These are phyloP conservation scores for Drosophila burlai DNA, from an alignment of 1,140 invertebrate genomes.

Conservation along the genomic window DNA sequence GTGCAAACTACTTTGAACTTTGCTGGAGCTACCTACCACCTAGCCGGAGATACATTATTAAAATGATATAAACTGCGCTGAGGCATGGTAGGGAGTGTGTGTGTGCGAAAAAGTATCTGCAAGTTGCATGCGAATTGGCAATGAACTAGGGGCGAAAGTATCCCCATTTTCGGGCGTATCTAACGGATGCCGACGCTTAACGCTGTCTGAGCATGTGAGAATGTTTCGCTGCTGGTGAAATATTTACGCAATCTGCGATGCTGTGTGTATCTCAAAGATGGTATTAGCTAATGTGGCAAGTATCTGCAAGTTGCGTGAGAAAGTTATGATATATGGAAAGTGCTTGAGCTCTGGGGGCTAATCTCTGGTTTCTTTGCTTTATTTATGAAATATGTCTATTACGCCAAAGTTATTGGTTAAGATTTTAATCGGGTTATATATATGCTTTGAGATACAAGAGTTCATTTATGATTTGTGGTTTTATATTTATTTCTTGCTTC, in stretches of 20 bases:
- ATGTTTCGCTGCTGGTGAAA: conserved; percentile 24
- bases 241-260: conserved; percentile 29
- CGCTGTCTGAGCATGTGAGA: conserved; percentile 38
- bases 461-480: neutral
- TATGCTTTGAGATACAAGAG: neutral
- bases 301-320: conserved; percentile 26
- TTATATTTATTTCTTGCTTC: neutral
- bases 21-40: conserved; percentile 36
- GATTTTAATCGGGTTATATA: conserved; percentile 1
- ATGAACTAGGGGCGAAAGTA: conserved; percentile 60
- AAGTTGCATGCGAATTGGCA: conserved; percentile 70
- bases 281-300: conserved; percentile 17
- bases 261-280: conserved; percentile 27
- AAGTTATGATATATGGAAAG: conserved; percentile 22
- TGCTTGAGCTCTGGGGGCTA: neutral
- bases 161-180: conserved; percentile 40
- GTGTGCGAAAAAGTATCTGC: conserved; percentile 48
- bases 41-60: conserved; percentile 72
- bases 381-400: conserved; percentile 17
- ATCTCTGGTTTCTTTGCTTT: conserved; percentile 1
- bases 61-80: conserved; percentile 78
- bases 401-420: neutral
- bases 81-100: conserved; percentile 51
- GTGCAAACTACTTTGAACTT: conserved; percentile 81
- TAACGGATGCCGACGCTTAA: conserved; percentile 42